Conservation (phyloP, 2,888 invertebrate species). For the Antitype chi region DNA sequence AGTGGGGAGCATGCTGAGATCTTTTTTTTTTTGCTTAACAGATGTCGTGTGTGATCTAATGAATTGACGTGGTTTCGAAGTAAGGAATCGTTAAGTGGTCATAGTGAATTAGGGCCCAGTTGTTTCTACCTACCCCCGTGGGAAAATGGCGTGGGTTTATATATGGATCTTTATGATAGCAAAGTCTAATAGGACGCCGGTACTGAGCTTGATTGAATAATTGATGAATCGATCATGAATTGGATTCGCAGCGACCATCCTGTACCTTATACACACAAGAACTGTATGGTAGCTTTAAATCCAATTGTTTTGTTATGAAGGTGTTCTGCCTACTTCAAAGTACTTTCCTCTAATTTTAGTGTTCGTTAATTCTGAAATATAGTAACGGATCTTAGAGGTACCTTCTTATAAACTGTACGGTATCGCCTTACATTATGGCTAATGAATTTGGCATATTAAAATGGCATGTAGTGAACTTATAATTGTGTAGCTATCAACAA, state of each 20-base stretch:
- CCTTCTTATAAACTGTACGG: no score
- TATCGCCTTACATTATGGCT: no score
- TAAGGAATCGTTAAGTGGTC: no score
- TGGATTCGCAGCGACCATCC: background rate
- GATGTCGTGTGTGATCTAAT: no score
- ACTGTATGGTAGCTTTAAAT: background rate
- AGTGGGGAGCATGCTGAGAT: no score
- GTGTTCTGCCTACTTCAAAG: background rate
- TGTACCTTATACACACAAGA: background rate
- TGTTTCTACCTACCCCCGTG: background rate
- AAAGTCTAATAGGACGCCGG: background rate
- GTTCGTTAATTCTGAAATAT: background rate
- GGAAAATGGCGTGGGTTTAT: background rate
- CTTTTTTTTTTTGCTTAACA: no score
- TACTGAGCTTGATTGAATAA: constrained; percentile 10
- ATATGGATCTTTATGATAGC: background rate
- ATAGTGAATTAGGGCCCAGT: no score
- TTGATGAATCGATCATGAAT: constrained; percentile 1
- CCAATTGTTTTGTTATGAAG: background rate
- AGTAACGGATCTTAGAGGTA: no score
- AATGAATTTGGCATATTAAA: no score
- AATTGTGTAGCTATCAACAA: no score
- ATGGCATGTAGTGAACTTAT: no score
- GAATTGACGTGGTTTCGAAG: no score
- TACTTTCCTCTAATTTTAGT: background rate